Evolutionary conservation across 2,113 vertebrate genomes (phyloP).

Genomic region (Gnathonemus longibarbis): DNA sequence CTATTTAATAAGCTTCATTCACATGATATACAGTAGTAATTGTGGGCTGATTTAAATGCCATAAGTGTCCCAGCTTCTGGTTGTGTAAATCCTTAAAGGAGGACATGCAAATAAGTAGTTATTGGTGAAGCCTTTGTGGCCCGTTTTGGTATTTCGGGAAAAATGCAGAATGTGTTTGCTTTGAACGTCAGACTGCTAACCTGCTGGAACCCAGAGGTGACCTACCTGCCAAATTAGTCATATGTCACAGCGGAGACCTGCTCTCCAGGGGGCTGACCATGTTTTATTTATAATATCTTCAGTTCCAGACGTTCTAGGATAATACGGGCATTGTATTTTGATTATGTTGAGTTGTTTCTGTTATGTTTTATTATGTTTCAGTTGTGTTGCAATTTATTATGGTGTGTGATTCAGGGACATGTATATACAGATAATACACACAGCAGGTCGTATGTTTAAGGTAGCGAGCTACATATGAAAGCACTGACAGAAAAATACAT

Average conservation of each 20-base stretch:
- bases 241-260: neutral
- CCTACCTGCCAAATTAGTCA: neutral
- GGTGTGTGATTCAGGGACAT: neutral
- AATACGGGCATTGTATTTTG: neutral
- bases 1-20: neutral
- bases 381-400: neutral
- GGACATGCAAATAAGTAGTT: neutral
- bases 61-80: neutral
- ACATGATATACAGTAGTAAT: neutral
- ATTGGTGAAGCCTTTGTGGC: neutral
- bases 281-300: slow-evolving; percentile 1
- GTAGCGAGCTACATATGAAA: neutral
- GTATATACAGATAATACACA: neutral
- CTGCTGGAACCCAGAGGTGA: neutral
- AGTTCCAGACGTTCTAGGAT: neutral
- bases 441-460: neutral
- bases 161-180: neutral
- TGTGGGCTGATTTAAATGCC: neutral
- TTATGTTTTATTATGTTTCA: neutral
- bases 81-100: neutral
- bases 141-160: neutral
- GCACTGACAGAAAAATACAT: neutral
- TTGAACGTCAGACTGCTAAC: neutral
- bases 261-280: neutral
- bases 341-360: neutral